Evolutionary conservation across 2,888 invertebrate species (phyloP), one percentile per base, ranked within the genome.

Genomic region (Stratiomys singularior): DNA sequence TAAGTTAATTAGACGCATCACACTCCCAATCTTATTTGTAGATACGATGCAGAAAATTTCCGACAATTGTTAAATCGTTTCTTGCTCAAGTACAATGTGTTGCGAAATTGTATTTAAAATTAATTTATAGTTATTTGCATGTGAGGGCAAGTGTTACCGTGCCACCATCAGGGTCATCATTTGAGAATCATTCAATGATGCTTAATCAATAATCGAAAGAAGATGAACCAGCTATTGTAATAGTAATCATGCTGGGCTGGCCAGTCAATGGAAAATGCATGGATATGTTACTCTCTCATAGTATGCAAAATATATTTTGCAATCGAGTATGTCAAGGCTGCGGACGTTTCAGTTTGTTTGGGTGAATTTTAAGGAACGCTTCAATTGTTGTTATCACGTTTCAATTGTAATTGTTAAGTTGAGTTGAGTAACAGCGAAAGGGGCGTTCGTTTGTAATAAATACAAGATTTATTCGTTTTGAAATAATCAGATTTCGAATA

Each of bases 101-200:
- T 27, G 18, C n/a, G 56, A 27, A 66, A 44, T 21, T 27, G 37
- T 46, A 69, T 47, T 18, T 25, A 69, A 56, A 72, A 74, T 74
- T 60, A 60, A 74, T 74, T 74, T 74, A 74, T 74, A 37, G 74
- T 37, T 58, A 74, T 74, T 69, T 74, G 60, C 58, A 74, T 58
- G 74, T 74, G 74, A 74, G 74, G 74, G 74, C 74, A 74, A 74
- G 74, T 58, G 74, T 74, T 74, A 74, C 74, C 23, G 74, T 74
- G 74, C 74, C 74, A 74, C 52, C 74, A 25, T 74, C 74, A 74
- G 58, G 74, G 74, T 37, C 58, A 25, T 30, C 47, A 27, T 5
- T 25, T 27, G 28, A 28, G 56, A 25, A 27, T 21, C 30, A 74
- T 74, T 74, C 30, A 74, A 74, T 74, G 60, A 60, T 18, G 25